A percentile compares a stretch with the other conserved stretches of the same genome.
Conservation (phyloP, 2,113 vertebrate genomes). For the Tetrax tetrax region DNA sequence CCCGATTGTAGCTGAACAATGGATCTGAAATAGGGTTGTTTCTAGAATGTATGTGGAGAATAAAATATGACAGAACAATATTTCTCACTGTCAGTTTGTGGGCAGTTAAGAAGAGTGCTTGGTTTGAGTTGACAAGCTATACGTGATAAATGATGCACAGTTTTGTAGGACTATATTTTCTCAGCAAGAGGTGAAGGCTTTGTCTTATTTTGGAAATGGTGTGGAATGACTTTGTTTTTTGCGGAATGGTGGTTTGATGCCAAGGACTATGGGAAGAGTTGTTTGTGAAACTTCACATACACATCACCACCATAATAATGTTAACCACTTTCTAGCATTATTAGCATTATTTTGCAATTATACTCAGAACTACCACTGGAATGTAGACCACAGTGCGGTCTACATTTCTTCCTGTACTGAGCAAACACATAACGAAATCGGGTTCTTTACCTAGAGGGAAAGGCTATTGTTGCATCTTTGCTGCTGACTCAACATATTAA, state of each 20-base stretch:
- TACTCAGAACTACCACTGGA: not conserved
- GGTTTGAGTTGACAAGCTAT: conserved; percentile 7
- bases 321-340: not conserved
- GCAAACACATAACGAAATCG: not conserved
- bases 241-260: not conserved
- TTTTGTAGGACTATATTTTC: conserved; percentile 30
- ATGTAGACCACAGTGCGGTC: not conserved
- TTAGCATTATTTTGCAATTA: conserved; percentile 4
- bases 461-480: not conserved
- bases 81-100: conserved; percentile 49
- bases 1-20: not conserved
- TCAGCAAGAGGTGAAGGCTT: conserved; percentile 42
- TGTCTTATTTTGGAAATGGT: conserved; percentile 28
- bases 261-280: not conserved
- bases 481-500: not conserved
- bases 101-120: conserved; percentile 12
- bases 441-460: not conserved
- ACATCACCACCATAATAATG: not conserved
- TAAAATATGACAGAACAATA: conserved; percentile 17
- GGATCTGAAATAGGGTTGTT: conserved; percentile 18
- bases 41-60: conserved; percentile 25
- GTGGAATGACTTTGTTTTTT: not conserved
- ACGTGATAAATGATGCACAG: conserved; percentile 11
- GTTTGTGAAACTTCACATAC: not conserved
- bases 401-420: not conserved